These are phyloP conservation scores for Rhagonycha fulva DNA, from an alignment of 2,888 invertebrate genomes.

Conservation along the genomic window DNA sequence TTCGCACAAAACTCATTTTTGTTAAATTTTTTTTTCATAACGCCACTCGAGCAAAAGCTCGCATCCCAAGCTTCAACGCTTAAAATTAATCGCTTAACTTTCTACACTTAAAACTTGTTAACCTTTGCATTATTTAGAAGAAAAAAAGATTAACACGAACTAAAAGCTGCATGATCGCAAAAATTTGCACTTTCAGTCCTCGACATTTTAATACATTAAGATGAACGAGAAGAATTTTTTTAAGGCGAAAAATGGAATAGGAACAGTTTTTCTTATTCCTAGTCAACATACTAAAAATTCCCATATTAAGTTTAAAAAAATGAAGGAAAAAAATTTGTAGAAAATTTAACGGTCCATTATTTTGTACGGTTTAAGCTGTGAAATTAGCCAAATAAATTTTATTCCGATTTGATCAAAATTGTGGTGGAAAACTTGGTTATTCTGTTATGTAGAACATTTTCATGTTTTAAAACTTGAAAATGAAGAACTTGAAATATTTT, in stretches of 20 bases:
- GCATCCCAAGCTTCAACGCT: background rate
- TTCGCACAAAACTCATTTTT: background rate
- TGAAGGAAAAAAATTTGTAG: too few species aligned
- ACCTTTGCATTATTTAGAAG: background rate
- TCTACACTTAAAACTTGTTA: background rate
- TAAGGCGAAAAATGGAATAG: too few species aligned
- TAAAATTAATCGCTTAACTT: slow-evolving; percentile 1
- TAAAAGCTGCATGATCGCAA: background rate
- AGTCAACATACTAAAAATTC: background rate
- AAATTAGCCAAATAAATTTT: too few species aligned
- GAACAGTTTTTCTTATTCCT: background rate
- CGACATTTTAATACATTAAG: too few species aligned
- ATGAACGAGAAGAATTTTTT: too few species aligned
- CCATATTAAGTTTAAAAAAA: background rate
- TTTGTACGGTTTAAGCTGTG: too few species aligned
- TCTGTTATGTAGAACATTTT: too few species aligned
- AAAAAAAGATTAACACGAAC: background rate
- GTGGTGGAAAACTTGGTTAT: too few species aligned
- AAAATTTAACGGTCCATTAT: too few species aligned
- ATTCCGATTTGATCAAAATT: too few species aligned
- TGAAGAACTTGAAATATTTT: too few species aligned
- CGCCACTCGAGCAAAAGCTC: background rate
- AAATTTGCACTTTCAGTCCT: background rate
- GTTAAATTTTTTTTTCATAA: background rate
- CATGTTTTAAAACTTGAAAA: too few species aligned